phyloP scores from a whole-genome alignment of 2,113 vertebrate species.

The Sceloporus undulatus region DNA sequence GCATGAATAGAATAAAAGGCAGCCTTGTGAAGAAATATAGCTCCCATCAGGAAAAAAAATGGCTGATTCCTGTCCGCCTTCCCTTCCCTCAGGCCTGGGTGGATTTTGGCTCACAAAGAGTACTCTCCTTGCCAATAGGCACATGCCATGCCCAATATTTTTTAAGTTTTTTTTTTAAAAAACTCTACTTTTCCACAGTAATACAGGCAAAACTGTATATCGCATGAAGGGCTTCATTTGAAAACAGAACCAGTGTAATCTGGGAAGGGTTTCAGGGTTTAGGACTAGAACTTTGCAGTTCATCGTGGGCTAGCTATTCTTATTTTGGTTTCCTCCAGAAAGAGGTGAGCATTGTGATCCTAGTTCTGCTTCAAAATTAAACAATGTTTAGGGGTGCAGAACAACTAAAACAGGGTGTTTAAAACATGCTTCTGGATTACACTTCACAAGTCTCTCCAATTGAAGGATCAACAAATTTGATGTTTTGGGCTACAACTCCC shows the following conservation, averaged over 20 bases:
- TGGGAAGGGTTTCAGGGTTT: background rate
- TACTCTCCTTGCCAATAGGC: background rate
- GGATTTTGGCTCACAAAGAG: background rate
- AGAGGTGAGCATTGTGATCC: background rate
- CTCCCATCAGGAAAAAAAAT: background rate
- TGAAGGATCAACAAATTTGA: too few relatives aligned
- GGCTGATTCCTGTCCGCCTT: background rate
- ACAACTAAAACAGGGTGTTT: background rate
- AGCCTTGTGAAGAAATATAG: slow-evolving; percentile 2
- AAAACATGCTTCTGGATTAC: background rate
- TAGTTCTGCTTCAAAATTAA: background rate
- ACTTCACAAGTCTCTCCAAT: background rate
- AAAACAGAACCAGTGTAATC: background rate
- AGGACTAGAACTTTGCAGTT: background rate
- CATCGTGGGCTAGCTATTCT: background rate
- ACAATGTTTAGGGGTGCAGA: too few relatives aligned
- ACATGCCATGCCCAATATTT: background rate
- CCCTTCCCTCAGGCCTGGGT: background rate
- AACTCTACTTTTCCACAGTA: background rate
- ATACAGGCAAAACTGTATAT: background rate
- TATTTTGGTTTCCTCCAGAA: background rate
- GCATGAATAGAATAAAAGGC: background rate
- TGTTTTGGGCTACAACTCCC: too few relatives aligned
- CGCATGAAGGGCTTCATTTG: background rate
- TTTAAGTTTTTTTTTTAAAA: too few relatives aligned